Conservation (phyloP, 2,113 vertebrate genomes). For the Anguilla japonica region DNA sequence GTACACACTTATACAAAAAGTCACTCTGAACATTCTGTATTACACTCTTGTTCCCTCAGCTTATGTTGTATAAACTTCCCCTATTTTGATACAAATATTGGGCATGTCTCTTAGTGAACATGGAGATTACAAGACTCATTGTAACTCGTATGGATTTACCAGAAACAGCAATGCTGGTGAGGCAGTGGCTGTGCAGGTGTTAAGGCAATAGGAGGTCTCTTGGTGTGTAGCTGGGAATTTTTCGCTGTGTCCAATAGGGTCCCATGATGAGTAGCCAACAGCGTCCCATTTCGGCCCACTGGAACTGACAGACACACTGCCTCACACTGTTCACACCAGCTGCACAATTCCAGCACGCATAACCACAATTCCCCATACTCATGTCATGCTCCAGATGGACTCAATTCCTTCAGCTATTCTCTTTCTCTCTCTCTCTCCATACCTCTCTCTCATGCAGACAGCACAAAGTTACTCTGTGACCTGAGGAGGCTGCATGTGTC, state of each 20-base stretch:
- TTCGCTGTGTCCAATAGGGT: constrained; percentile 19
- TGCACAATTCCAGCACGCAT: constrained; percentile 53
- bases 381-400: constrained; percentile 58
- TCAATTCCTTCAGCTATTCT: constrained; percentile 51
- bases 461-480: constrained; percentile 42
- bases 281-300: constrained; percentile 21
- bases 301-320: constrained; percentile 49
- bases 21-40: neutral
- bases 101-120: neutral
- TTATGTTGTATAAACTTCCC: neutral
- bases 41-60: neutral
- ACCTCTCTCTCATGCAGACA: constrained; percentile 43
- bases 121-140: neutral
- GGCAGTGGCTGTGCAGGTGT: constrained; percentile 17
- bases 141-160: no score
- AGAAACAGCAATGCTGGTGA: constrained; percentile 25
- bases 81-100: neutral
- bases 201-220: constrained; percentile 13
- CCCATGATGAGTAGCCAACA: constrained; percentile 17
- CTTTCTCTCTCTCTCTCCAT: constrained; percentile 22
- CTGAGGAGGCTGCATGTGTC: constrained; percentile 60
- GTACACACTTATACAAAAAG: neutral
- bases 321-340: constrained; percentile 53
- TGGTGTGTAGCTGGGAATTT: constrained; percentile 3
- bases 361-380: constrained; percentile 38